phyloP scores from a whole-genome alignment of 2,888 invertebrate genomes.

The Chrysodeixis includens region DNA sequence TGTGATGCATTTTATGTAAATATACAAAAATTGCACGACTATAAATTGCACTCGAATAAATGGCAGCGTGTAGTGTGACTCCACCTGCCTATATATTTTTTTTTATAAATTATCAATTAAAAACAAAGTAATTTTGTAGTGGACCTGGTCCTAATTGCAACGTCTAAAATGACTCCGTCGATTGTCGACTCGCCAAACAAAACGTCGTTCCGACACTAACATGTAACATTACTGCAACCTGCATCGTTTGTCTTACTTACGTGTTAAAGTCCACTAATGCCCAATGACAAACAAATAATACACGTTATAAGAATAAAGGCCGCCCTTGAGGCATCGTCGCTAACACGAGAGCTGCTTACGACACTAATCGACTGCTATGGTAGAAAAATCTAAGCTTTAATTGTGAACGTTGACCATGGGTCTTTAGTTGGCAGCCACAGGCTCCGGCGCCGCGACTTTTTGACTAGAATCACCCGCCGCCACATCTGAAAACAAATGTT shows the following conservation, averaged over 20 bases:
- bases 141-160: not conserved
- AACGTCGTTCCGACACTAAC: not conserved
- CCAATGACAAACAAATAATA: constrained; percentile 10
- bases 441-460: constrained; percentile 63
- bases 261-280: constrained; percentile 7
- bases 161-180: not conserved
- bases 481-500: constrained; percentile 62
- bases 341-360: constrained; percentile 64
- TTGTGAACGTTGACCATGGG: constrained; percentile 50
- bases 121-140: not conserved
- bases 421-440: constrained; percentile 77
- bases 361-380: constrained; percentile 66
- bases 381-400: constrained; percentile 76
- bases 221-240: not conserved
- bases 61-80: constrained; percentile 7
- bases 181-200: not conserved
- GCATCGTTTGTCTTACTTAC: not conserved
- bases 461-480: constrained; percentile 75
- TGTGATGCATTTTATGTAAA: constrained; percentile 40
- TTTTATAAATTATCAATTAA: not conserved
- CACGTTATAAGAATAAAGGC: constrained; percentile 27
- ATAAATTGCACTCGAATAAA: constrained; percentile 33
- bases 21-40: constrained; percentile 40
- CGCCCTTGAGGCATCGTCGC: constrained; percentile 38
- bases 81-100: constrained; percentile 6